Evolutionary conservation across 2,888 invertebrate species (phyloP).

Genomic region (Augiades crinisus): DNA sequence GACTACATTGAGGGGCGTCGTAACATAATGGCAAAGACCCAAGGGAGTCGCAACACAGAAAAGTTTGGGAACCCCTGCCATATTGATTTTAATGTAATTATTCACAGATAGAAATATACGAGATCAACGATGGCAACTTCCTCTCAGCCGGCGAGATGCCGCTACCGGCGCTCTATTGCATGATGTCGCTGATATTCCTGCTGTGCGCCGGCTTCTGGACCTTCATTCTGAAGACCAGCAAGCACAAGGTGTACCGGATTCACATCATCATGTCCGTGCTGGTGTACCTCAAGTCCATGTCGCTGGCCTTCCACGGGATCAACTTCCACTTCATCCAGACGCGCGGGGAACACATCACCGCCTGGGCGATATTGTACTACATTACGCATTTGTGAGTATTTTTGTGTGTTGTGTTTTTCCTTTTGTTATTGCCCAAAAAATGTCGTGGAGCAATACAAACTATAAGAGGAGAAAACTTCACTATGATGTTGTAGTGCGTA

Average conservation of each 20-base stretch:
- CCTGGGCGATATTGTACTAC: slow-evolving; percentile 98
- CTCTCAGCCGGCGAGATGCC: slow-evolving; percentile 98
- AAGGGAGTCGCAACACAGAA: too few relatives aligned
- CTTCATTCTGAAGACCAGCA: slow-evolving; percentile 90
- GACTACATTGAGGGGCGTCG: too few relatives aligned
- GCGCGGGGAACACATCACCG: slow-evolving; percentile 95
- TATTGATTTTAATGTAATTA: neutral
- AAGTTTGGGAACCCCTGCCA: too few relatives aligned
- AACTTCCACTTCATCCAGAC: slow-evolving; percentile 97
- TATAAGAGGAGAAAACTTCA: too few relatives aligned
- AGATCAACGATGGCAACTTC: slow-evolving; percentile 92
- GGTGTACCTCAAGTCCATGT: slow-evolving; percentile 94
- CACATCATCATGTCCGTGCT: slow-evolving; percentile 98
- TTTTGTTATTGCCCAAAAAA: too few relatives aligned
- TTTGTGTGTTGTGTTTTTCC: slow-evolving; percentile 4
- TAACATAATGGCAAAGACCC: too few relatives aligned
- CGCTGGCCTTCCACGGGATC: slow-evolving; percentile 96
- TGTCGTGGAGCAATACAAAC: too few relatives aligned
- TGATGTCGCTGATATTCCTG: slow-evolving; percentile 95
- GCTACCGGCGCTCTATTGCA: slow-evolving; percentile 94
- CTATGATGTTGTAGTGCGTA: too few relatives aligned
- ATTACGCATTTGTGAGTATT: slow-evolving; percentile 95
- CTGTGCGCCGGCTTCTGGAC: slow-evolving; percentile 96
- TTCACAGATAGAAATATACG: slow-evolving; percentile 91
- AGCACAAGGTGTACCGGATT: slow-evolving; percentile 94